Evolutionary conservation across 2,113 vertebrate genomes (phyloP).

Genomic region (Oryzias melastigma): DNA sequence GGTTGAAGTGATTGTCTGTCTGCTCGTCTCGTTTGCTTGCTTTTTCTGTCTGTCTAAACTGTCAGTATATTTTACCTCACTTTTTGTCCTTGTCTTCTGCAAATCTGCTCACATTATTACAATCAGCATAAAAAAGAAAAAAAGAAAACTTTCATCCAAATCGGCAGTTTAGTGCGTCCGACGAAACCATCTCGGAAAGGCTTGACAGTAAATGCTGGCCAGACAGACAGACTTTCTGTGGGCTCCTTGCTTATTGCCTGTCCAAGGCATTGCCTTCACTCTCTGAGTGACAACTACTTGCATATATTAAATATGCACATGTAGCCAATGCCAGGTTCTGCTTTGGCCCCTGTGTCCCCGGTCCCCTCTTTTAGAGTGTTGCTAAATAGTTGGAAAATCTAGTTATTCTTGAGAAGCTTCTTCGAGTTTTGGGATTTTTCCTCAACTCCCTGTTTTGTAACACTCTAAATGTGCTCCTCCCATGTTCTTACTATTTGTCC

Average conservation of each 20-base stretch:
- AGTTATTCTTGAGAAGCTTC: slow-evolving; percentile 19
- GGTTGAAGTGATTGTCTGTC: slow-evolving; percentile 63
- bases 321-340: slow-evolving; percentile 74
- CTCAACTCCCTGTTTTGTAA: slow-evolving; percentile 60
- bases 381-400: slow-evolving; percentile 65
- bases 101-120: slow-evolving; percentile 61
- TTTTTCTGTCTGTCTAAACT: slow-evolving; percentile 72
- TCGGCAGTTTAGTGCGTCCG: slow-evolving; percentile 26
- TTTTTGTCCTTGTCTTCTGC: slow-evolving; percentile 68
- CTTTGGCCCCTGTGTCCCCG: slow-evolving; percentile 70
- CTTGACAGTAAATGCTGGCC: slow-evolving; percentile 63
- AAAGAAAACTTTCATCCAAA: slow-evolving; percentile 49
- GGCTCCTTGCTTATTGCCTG: slow-evolving; percentile 63
- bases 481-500: slow-evolving; percentile 57
- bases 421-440: background rate
- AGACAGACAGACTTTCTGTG: slow-evolving; percentile 71
- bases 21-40: slow-evolving; percentile 68
- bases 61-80: slow-evolving; percentile 63
- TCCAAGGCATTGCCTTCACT: slow-evolving; percentile 72
- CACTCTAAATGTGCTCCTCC: slow-evolving; percentile 75
- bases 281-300: slow-evolving; percentile 73
- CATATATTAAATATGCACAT: slow-evolving; percentile 75
- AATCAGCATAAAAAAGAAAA: slow-evolving; percentile 57
- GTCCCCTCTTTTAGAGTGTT: slow-evolving; percentile 76
- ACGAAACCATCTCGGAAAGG: slow-evolving; percentile 16